Base-by-base conservation (phyloP, 2,888 invertebrate species). In the Trisateles emortualis region DNA sequence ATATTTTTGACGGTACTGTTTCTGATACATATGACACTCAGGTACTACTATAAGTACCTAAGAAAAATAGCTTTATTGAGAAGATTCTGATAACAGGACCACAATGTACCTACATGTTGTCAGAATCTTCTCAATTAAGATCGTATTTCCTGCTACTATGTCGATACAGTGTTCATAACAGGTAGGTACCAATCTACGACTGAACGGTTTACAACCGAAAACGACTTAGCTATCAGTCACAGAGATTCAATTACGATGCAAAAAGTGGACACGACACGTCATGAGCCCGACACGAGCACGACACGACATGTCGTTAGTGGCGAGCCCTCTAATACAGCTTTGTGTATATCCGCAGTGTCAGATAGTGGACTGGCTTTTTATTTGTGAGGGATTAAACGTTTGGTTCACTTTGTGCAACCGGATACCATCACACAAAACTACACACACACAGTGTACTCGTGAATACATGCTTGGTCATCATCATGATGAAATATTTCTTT, bases 241-340 rank as follows among this genome's bases (percentile, higher is more conserved):
- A 17, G 35, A 35, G 35, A 64, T 67, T 63, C 68, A 62, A 64
- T 64, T 67, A 64, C 39, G 46, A 33, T 33, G 46, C 42, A 64
- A 62, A 64, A 64, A 64, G 51, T 51, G 46, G 43, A 30, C 32
- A 9, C 16, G 24, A 36, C 10, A 17, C 36, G 35, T 17, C 29
- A 11, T 26, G 24, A 26, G n/a, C 42, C 3, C 42, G 30, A 22
- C 30, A 36, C 43, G 22, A 22, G 32, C 1, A 13, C 24, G 33
- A 14, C 1, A 44, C 57, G 62, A 51, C 52, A 57, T 52, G 61
- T 30, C 48, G n/a, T 3, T 8, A 3, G 22, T 5, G 22, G 22
- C 5, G 2, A 26, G 26, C 19, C 26, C 5, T 8, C 1, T 29
- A 10, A 26, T 24, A 39, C 16, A 41, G 29, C 41, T 30, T 11